Evolutionary conservation across 2,113 vertebrate species (phyloP).

Genomic region (Tinamus guttatus): DNA sequence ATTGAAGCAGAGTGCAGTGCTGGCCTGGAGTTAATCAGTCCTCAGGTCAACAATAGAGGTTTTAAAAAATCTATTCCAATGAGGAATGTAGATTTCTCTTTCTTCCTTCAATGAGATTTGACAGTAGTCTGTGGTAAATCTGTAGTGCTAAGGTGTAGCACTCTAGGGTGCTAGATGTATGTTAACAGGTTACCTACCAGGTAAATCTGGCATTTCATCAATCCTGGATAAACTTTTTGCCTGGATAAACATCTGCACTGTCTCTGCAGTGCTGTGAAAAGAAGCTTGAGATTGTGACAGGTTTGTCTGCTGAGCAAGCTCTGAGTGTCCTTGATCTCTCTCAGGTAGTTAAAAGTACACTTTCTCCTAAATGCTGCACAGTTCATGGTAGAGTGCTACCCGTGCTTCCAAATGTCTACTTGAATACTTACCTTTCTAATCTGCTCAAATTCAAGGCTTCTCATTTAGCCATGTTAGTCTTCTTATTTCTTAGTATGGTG

Average conservation of each 20-base stretch:
- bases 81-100: neutral
- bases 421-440: neutral
- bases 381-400: neutral
- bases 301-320: neutral
- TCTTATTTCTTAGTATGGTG: neutral
- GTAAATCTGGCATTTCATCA: neutral
- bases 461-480: neutral
- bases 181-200: neutral
- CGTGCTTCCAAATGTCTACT: neutral
- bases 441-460: neutral
- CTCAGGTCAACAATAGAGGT: neutral
- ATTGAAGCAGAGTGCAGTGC: neutral
- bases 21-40: neutral
- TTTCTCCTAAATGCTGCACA: neutral
- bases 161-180: no score
- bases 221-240: neutral
- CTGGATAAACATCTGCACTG: neutral
- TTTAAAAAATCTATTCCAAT: neutral
- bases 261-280: neutral
- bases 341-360: neutral
- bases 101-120: neutral
- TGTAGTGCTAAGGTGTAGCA: rapidly evolving
- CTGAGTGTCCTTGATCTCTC: neutral
- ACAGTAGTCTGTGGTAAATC: neutral
- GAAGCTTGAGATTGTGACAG: neutral